These are phyloP conservation scores for Lasioglossum malachurum DNA, from an alignment of 2,888 invertebrate genomes.

Conservation along the genomic window DNA sequence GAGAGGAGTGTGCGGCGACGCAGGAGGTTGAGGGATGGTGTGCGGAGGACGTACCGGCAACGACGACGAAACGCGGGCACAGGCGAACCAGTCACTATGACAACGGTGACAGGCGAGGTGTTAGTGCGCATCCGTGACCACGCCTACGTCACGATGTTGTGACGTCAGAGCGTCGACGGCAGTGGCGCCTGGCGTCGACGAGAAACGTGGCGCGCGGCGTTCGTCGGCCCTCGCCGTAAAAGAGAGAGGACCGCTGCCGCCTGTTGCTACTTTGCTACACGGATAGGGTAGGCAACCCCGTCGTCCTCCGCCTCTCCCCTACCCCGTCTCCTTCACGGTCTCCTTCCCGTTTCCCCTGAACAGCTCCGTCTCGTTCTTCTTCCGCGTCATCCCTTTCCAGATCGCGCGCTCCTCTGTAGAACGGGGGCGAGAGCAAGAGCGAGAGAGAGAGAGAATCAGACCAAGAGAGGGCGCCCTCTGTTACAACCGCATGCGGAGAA, in stretches of 20 bases:
- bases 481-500: slow-evolving; percentile 43
- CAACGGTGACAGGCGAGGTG: slow-evolving; percentile 84
- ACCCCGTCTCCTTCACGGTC: slow-evolving; percentile 13
- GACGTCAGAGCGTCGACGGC: slow-evolving; percentile 79
- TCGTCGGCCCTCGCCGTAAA: slow-evolving; percentile 52
- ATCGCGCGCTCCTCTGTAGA: not conserved
- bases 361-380: slow-evolving; percentile 29
- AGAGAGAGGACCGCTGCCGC: slow-evolving; percentile 76
- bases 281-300: slow-evolving; percentile 68
- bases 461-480: slow-evolving; percentile 39
- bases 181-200: slow-evolving; percentile 76
- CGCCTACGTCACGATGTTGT: slow-evolving; percentile 84
- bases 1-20: slow-evolving; percentile 63
- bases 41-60: slow-evolving; percentile 72
- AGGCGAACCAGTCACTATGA: slow-evolving; percentile 83
- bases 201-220: slow-evolving; percentile 76
- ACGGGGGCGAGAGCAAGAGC: not conserved
- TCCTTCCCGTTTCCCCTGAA: slow-evolving; percentile 38
- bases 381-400: not conserved
- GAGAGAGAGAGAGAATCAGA: not conserved
- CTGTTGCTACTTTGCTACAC: slow-evolving; percentile 82
- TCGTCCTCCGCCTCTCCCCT: slow-evolving; percentile 4
- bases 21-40: slow-evolving; percentile 56
- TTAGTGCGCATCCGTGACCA: slow-evolving; percentile 85
- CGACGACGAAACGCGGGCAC: slow-evolving; percentile 81